These are phyloP conservation scores for Calameuta idolon DNA, from an alignment of 2,888 invertebrate species.

Conservation along the genomic window DNA sequence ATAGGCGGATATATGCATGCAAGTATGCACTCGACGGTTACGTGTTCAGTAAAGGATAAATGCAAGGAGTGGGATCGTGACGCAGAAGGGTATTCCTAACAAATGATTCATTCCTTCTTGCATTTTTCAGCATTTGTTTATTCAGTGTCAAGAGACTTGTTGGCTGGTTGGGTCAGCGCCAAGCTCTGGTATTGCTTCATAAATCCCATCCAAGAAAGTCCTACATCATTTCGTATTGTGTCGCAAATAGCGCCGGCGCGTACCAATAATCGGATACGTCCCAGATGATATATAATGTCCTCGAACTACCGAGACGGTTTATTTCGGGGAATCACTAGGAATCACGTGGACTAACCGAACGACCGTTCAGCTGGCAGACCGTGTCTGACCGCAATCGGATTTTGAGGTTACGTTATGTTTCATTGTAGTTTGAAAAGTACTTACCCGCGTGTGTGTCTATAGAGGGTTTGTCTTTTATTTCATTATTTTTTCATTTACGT, in stretches of 20 bases:
- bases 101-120: conserved; percentile 30
- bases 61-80: not conserved
- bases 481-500: not conserved
- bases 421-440: not conserved
- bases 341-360: not conserved
- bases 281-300: conserved; percentile 45
- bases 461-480: not conserved
- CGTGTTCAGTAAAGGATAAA: conserved; percentile 11
- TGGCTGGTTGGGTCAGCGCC: conserved; percentile 55
- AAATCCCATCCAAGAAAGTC: conserved; percentile 54
- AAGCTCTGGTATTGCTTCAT: conserved; percentile 59
- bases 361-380: not conserved
- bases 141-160: conserved; percentile 50
- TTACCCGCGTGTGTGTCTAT: not conserved
- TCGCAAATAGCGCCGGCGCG: conserved; percentile 52
- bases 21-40: conserved; percentile 20
- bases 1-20: conserved; percentile 3
- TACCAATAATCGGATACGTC: conserved; percentile 58
- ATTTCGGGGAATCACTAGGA: not conserved
- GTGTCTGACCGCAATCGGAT: not conserved
- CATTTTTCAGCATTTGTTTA: conserved; percentile 46
- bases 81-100: conserved; percentile 13
- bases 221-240: conserved; percentile 56
- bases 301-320: conserved; percentile 1
- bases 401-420: not conserved